Evolutionary conservation across 2,113 vertebrate genomes (phyloP).

Genomic region (Prinia subflava): DNA sequence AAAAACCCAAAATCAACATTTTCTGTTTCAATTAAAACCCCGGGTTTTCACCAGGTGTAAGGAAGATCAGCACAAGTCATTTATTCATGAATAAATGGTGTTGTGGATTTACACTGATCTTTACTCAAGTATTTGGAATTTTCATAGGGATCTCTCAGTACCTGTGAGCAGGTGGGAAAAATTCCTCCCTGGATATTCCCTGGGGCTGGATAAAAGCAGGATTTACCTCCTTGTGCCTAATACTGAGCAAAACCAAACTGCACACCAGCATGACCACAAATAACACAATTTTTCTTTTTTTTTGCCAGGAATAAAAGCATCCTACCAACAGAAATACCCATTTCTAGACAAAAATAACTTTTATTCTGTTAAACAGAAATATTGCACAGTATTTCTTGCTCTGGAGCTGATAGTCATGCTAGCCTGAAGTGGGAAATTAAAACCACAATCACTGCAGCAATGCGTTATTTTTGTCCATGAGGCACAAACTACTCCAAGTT

Average conservation of each 20-base stretch:
- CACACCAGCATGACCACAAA: background rate
- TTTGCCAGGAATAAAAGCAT: background rate
- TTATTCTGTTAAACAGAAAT: background rate
- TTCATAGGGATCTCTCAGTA: background rate
- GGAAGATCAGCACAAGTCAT: background rate
- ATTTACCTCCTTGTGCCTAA: background rate
- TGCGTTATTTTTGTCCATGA: background rate
- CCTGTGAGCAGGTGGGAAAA: background rate
- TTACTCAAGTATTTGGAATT: background rate
- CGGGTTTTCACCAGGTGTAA: accelerated
- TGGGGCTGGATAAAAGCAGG: background rate
- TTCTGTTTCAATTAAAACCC: background rate
- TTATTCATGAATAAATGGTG: accelerated
- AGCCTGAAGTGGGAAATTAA: background rate
- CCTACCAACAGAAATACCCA: background rate
- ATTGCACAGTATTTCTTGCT: background rate
- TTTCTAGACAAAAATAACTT: background rate
- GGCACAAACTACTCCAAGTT: background rate
- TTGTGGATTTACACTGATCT: background rate
- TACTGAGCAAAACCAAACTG: background rate
- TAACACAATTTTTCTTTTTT: background rate
- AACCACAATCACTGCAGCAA: background rate
- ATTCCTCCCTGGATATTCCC: background rate
- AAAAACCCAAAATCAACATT: background rate
- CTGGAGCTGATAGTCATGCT: background rate